Evolutionary conservation across 2,888 invertebrate species (phyloP), one percentile per base, ranked within the genome.

Genomic region (Stictocephala bisonia): DNA sequence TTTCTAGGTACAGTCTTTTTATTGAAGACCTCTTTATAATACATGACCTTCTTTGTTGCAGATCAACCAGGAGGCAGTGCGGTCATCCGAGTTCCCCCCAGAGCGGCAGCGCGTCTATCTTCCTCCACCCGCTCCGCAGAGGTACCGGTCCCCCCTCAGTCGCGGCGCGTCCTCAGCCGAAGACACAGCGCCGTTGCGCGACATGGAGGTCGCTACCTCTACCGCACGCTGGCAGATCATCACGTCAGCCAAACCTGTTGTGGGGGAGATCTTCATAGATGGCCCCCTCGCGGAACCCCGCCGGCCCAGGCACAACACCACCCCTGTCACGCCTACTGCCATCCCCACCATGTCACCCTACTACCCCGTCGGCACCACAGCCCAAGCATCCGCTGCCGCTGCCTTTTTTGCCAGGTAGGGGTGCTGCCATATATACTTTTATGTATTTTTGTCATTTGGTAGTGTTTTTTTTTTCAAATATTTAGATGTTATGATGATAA

Each of bases 391-490:
- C 3, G 70, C 70, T 18, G 70, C 70, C 7, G 70, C 70, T 26
- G 70, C 70, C 40, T 71, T 71, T 15, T 71, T 71, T 58, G 70
- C 70, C 31, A 71, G 70, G 70, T 71, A 20, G 24, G 50, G n/a
- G n/a, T n/a, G n/a, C n/a, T n/a, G n/a, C n/a, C n/a, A n/a, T n/a
- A n/a, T n/a, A n/a, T n/a, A n/a, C n/a, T n/a, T n/a, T n/a, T n/a
- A n/a, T n/a, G n/a, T n/a, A n/a, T n/a, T n/a, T n/a, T n/a, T n/a
- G n/a, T n/a, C n/a, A n/a, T n/a, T n/a, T n/a, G n/a, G n/a, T n/a
- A n/a, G n/a, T n/a, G n/a, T n/a, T n/a, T n/a, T n/a, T n/a, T n/a
- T n/a, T n/a, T n/a, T n/a, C n/a, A n/a, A n/a, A n/a, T n/a, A n/a
- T n/a, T n/a, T n/a, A n/a, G n/a, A n/a, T n/a, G n/a, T n/a, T n/a